phyloP scores from a whole-genome alignment of 2,113 vertebrate genomes.

The Dipodomys stephensi region DNA sequence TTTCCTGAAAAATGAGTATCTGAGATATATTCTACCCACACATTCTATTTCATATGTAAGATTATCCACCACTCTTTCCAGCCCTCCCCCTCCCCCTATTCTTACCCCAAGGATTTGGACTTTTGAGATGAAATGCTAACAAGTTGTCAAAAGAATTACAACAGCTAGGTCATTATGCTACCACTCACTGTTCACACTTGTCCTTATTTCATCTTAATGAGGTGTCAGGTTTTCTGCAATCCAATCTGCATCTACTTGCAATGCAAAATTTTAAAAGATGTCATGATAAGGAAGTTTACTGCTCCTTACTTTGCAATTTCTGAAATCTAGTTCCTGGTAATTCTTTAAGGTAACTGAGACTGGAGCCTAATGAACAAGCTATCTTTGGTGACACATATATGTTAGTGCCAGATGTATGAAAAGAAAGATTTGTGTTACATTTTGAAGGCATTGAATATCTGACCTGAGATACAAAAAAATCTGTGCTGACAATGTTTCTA shows the following conservation, averaged over 20 bases:
- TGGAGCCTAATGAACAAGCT: neutral
- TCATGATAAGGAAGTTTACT: neutral
- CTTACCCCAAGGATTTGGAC: neutral
- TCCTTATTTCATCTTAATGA: conserved; percentile 37
- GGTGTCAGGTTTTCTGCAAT: neutral
- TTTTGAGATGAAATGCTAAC: conserved; percentile 25
- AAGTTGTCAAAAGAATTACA: conserved; percentile 24
- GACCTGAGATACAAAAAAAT: neutral
- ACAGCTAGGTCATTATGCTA: neutral
- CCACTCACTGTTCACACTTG: neutral
- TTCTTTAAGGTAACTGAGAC: neutral
- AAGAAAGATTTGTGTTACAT: neutral
- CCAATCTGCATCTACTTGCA: neutral
- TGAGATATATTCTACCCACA: neutral
- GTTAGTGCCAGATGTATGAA: neutral
- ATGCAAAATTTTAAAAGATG: neutral
- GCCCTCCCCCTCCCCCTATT: too few species aligned
- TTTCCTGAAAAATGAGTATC: conserved; percentile 11
- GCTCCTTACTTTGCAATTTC: neutral
- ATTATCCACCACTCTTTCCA: neutral
- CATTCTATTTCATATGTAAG: conserved; percentile 6
- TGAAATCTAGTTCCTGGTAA: neutral
- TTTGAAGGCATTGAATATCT: neutral
- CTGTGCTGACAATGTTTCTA: fast-evolving
- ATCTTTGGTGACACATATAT: neutral